These are phyloP conservation scores for Philereme vetulata DNA, from an alignment of 2,888 invertebrate species.

Conservation along the genomic window DNA sequence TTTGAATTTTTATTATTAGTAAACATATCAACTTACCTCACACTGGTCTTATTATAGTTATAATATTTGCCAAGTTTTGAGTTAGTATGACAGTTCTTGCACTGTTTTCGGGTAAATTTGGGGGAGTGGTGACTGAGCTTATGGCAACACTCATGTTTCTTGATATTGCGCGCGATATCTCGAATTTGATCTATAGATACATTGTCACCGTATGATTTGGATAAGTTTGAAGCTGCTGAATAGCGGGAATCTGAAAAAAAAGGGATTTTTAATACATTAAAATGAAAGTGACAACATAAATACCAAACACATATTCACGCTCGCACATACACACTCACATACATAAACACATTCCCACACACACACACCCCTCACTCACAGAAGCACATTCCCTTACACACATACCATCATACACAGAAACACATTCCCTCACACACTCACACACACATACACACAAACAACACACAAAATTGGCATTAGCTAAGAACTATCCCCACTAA, in stretches of 20 bases:
- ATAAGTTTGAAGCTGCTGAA: conserved; percentile 76
- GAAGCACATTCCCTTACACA: too few species aligned
- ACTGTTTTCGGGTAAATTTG: conserved; percentile 76
- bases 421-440: too few species aligned
- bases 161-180: conserved; percentile 91
- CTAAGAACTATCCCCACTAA: neutral
- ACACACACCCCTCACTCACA: too few species aligned
- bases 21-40: conserved; percentile 29
- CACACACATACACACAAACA: too few species aligned
- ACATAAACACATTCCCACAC: too few species aligned
- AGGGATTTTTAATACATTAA: neutral
- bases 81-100: conserved; percentile 73
- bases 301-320: too few species aligned
- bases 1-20: too few species aligned
- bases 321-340: too few species aligned
- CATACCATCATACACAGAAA: too few species aligned
- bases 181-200: conserved; percentile 86
- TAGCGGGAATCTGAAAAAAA: conserved; percentile 68
- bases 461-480: too few species aligned
- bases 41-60: conserved; percentile 75
- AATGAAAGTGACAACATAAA: too few species aligned
- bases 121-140: conserved; percentile 78
- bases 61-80: conserved; percentile 78
- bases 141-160: conserved; percentile 88
- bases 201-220: conserved; percentile 84